Evolutionary conservation across 2,113 vertebrate genomes (phyloP).

Genomic region (Turnix velox): DNA sequence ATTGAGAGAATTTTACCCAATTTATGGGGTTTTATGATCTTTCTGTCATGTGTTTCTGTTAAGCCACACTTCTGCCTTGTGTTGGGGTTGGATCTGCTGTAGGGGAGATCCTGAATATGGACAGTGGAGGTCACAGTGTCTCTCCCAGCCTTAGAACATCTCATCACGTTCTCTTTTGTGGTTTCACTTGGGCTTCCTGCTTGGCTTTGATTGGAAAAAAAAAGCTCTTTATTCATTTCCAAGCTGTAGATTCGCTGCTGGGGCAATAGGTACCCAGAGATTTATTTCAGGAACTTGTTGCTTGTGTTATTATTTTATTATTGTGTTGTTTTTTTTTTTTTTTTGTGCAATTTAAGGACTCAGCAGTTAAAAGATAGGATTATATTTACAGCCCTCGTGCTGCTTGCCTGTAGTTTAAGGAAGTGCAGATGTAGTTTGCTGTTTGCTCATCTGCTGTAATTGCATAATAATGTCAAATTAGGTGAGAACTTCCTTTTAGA

Average conservation of each 20-base stretch:
- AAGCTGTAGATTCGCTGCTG: constrained; percentile 11
- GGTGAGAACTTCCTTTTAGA: background rate
- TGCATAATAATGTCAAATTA: background rate
- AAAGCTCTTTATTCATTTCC: background rate
- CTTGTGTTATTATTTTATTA: background rate
- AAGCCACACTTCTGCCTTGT: background rate
- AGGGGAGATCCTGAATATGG: background rate
- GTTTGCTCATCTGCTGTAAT: background rate
- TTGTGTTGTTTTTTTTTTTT: too few species aligned
- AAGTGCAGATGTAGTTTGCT: background rate
- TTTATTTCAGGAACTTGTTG: background rate
- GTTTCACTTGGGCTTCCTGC: constrained; percentile 1
- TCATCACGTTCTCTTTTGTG: background rate
- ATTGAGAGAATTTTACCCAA: background rate
- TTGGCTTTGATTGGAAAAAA: constrained; percentile 4
- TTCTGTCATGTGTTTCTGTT: background rate
- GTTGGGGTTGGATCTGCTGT: background rate
- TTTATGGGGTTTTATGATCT: background rate
- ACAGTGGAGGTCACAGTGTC: background rate
- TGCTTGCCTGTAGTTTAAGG: background rate
- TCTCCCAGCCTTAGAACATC: background rate
- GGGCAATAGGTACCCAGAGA: background rate
- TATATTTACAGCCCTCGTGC: background rate
- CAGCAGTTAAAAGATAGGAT: background rate
- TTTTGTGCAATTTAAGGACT: background rate